Evolutionary conservation across 2,888 invertebrate genomes (phyloP), one percentile per base, ranked within the genome.

Genomic region (Acrobasis consociella): DNA sequence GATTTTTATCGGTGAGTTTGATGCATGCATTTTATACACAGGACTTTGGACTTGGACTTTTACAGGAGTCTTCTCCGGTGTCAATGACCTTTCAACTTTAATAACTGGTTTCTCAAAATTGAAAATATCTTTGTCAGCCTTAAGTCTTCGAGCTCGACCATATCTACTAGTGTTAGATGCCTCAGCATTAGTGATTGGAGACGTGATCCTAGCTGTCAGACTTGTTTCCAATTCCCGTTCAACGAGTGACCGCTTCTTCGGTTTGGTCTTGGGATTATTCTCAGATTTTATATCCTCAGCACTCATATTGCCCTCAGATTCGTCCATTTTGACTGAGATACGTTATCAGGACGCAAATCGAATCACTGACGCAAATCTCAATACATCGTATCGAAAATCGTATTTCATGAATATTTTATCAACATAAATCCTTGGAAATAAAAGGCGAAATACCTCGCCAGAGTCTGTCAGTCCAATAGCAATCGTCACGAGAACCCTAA

Each of bases 91-190:
- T 2, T 79, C 51, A 38, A 75, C 58, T 64, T 83, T 85, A 0
- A 69, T 60, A 10, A 82, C 72, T 17, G 81, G 72, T 75, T 85
- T 88, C 58, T 93, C 93, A 0, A 82, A 74, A 39, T 90, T 86
- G 2, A 79, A 76, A 65, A 82, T 82, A 60, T 94, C 93, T 13
- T 74, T 71, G 1, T 86, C 84, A n/a, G 85, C 80, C 79, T 94
- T 94, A 8, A 91, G 83, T 62, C 93, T 92, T 39, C 94, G 91
- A 60, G 93, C 86, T 76, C 95, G 88, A 9, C 95, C 95, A 80
- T 94, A 95, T 13, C 95, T 93, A 70, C 94, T 95, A 38, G 83
- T 93, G 49, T 75, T 89, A 1, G 73, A 67, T n/a, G 76, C 77
- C 56, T 85, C 87, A 11, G 69, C 68, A 38, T 70, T 69, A 1